A percentile compares a stretch with the other conserved stretches of the same genome.
Conservation (phyloP, 2,888 invertebrate species). For the Eubasilissa splendida region DNA sequence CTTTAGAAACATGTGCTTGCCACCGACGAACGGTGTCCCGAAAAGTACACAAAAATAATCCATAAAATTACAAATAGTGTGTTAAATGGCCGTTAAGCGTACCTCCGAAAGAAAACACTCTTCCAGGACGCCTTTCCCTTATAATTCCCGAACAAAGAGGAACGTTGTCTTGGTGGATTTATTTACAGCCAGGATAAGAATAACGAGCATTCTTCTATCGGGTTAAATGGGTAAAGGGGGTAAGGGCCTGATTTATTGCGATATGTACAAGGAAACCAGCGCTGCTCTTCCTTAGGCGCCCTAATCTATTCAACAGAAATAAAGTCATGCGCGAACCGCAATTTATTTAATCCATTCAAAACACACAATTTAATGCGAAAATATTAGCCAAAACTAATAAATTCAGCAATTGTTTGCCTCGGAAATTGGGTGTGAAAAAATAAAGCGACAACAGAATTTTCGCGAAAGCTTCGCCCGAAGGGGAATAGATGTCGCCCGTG, state of each 20-base stretch:
- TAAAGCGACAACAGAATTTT: neutral
- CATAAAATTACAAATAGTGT: too few species aligned
- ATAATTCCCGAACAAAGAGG: slow-evolving; percentile 10
- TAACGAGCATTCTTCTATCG: slow-evolving; percentile 3
- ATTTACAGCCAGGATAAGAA: neutral
- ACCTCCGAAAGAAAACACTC: too few species aligned
- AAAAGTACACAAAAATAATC: too few species aligned
- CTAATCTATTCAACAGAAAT: slow-evolving; percentile 3
- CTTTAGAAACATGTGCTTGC: too few species aligned
- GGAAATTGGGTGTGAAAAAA: neutral
- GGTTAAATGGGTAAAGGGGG: neutral
- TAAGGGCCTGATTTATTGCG: slow-evolving; percentile 15
- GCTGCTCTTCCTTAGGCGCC: neutral
- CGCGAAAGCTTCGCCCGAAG: slow-evolving; percentile 10
- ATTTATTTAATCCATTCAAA: slow-evolving; percentile 4
- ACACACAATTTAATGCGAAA: neutral
- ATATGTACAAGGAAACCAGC: neutral
- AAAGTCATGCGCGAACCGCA: slow-evolving; percentile 6
- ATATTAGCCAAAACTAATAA: neutral
- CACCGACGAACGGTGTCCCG: too few species aligned
- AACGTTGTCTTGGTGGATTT: neutral
- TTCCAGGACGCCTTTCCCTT: neutral
- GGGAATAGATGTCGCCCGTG: slow-evolving; percentile 3
- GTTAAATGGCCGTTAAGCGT: too few species aligned
- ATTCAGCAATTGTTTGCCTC: neutral